Conservation (phyloP, 2,888 invertebrate species). For the Tortricodes alternella region DNA sequence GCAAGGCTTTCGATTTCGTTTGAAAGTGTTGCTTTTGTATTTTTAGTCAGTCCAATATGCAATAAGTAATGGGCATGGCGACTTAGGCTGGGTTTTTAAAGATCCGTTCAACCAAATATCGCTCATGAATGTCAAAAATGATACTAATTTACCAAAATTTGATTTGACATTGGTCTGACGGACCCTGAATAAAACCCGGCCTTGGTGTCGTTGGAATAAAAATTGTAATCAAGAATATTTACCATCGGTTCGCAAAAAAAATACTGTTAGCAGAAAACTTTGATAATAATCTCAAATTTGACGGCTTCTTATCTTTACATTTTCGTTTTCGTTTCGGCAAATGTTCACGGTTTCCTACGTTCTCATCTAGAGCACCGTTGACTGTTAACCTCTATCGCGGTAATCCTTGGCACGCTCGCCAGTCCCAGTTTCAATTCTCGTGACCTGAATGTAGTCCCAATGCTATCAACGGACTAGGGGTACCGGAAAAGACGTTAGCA, state of each 20-base stretch:
- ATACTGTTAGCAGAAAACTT: too few relatives aligned
- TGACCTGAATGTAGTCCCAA: constrained; percentile 27
- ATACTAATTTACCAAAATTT: too few relatives aligned
- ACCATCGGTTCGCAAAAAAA: too few relatives aligned
- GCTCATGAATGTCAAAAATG: too few relatives aligned
- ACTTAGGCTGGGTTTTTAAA: too few relatives aligned
- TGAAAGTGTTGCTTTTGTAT: constrained; percentile 1
- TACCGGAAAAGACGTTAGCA: neutral
- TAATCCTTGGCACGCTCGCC: constrained; percentile 30
- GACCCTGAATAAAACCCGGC: too few relatives aligned
- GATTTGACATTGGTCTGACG: too few relatives aligned
- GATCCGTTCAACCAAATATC: too few relatives aligned
- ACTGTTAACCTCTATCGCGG: constrained; percentile 22
- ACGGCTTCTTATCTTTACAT: neutral
- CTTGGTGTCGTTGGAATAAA: too few relatives aligned
- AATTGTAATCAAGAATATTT: too few relatives aligned
- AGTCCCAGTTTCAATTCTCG: constrained; percentile 23
- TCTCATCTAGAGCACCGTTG: constrained; percentile 12
- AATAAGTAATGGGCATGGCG: too few relatives aligned
- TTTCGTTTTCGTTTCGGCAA: constrained; percentile 1
- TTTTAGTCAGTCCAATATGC: constrained; percentile 8
- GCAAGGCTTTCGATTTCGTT: constrained; percentile 24
- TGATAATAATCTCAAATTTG: too few relatives aligned
- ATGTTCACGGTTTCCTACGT: neutral
- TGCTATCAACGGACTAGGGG: constrained; percentile 7